phyloP scores from a whole-genome alignment of 2,888 invertebrate species.

The Monopis laevigella region DNA sequence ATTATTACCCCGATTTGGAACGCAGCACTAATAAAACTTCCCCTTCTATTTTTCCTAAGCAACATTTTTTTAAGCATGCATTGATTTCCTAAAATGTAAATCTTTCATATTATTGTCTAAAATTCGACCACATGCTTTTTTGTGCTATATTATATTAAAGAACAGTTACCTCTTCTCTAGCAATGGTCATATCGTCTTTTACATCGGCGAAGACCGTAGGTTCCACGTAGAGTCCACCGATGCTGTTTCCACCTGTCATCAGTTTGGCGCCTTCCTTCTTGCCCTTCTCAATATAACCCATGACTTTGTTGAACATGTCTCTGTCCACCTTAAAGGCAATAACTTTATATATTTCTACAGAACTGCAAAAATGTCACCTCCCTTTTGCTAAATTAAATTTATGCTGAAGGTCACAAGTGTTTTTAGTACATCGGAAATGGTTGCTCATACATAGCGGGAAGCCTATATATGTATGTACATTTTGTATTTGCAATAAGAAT shows the following conservation, averaged over 20 bases:
- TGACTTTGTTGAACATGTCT: constrained; percentile 76
- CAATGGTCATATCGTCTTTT: constrained; percentile 78
- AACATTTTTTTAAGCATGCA: not conserved
- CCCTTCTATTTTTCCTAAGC: not conserved
- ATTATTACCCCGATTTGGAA: too few relatives aligned
- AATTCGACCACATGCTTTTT: not conserved
- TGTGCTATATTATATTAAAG: not conserved
- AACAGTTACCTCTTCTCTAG: constrained; percentile 73
- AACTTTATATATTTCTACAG: too few relatives aligned
- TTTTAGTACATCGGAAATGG: too few relatives aligned
- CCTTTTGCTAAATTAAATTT: too few relatives aligned
- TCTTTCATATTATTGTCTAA: not conserved
- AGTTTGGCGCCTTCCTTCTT: constrained; percentile 83
- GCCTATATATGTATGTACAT: too few relatives aligned
- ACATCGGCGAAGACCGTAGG: constrained; percentile 83
- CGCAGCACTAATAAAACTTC: not conserved
- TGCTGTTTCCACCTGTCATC: constrained; percentile 72
- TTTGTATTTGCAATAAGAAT: too few relatives aligned
- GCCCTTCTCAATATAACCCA: constrained; percentile 79
- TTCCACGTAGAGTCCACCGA: constrained; percentile 81
- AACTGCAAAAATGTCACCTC: too few relatives aligned
- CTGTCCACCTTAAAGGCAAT: constrained; percentile 73
- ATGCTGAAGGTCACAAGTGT: too few relatives aligned
- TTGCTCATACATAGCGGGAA: too few relatives aligned
- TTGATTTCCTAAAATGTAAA: not conserved